phyloP scores from a whole-genome alignment of 2,888 invertebrate genomes.

The Agrypnus murinus region DNA sequence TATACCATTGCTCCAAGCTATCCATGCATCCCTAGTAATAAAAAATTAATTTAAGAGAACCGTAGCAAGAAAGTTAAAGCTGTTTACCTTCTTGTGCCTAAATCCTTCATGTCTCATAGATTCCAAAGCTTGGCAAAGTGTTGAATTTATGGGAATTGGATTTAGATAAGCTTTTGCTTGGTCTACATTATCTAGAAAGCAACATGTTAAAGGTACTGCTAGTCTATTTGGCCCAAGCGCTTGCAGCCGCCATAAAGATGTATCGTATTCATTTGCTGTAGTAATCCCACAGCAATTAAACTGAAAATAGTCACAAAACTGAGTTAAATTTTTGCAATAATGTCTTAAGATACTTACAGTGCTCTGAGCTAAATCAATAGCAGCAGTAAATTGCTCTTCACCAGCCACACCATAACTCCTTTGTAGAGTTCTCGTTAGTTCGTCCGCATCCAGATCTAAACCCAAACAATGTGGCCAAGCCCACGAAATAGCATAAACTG shows the following conservation, averaged over 20 bases:
- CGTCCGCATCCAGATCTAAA: conserved; percentile 79
- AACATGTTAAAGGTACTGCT: conserved; percentile 68
- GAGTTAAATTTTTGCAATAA: background rate
- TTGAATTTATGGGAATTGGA: conserved; percentile 82
- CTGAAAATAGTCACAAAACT: conserved; percentile 72
- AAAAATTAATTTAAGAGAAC: conserved; percentile 33
- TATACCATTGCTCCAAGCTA: conserved; percentile 84
- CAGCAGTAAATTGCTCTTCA: conserved; percentile 84
- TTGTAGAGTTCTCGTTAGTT: conserved; percentile 82
- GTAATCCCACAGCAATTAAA: conserved; percentile 88
- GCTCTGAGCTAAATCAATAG: conserved; percentile 86
- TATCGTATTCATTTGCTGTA: conserved; percentile 86
- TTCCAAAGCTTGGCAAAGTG: conserved; percentile 81
- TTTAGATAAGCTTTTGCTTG: conserved; percentile 80
- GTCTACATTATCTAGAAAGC: conserved; percentile 76
- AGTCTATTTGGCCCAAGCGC: conserved; percentile 77
- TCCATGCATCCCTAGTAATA: conserved; percentile 79
- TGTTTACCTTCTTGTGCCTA: conserved; percentile 72
- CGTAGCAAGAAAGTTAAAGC: too few relatives aligned
- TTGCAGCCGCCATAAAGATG: conserved; percentile 86
- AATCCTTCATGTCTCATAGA: conserved; percentile 74
- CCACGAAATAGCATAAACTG: conserved; percentile 80
- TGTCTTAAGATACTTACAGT: conserved; percentile 64
- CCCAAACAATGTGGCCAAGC: conserved; percentile 87
- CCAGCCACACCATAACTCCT: conserved; percentile 86